These are phyloP conservation scores for Solea solea DNA, from an alignment of 2,113 vertebrate genomes.

Conservation along the genomic window DNA sequence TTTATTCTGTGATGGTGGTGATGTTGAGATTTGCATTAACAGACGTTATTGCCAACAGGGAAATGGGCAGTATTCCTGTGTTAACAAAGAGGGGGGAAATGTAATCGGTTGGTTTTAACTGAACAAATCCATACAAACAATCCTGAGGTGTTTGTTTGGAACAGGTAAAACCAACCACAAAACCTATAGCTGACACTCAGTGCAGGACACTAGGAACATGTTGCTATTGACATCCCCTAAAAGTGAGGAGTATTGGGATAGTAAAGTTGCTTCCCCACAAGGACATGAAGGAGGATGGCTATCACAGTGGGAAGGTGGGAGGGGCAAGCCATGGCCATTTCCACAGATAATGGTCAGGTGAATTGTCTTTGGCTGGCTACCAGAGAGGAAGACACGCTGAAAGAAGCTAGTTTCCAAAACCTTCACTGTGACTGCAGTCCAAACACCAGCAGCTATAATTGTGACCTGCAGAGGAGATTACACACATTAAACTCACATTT, in stretches of 20 bases:
- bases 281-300: no score
- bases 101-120: slow-evolving; percentile 44
- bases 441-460: slow-evolving; percentile 15
- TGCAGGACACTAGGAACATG: no score
- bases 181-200: slow-evolving; percentile 35
- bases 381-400: slow-evolving; percentile 20
- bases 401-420: slow-evolving; percentile 35
- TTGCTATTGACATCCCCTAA: no score
- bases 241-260: no score
- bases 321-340: slow-evolving; percentile 20
- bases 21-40: slow-evolving; percentile 10
- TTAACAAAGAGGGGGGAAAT: slow-evolving; percentile 39
- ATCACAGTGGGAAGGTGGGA: slow-evolving; percentile 28
- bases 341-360: slow-evolving; percentile 18
- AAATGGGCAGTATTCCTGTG: slow-evolving; percentile 12
- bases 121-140: slow-evolving; percentile 31
- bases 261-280: no score
- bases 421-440: slow-evolving; percentile 28
- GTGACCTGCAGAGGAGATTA: not conserved
- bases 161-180: slow-evolving; percentile 42
- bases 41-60: slow-evolving; percentile 37
- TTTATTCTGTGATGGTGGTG: slow-evolving; percentile 7
- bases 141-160: not conserved
- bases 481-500: not conserved
- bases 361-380: slow-evolving; percentile 12